A percentile compares a stretch with the other conserved stretches of the same genome.
These are phyloP conservation scores for Pseudochaenichthys georgianus DNA, from an alignment of 2,797 vertebrate genomes.

Conservation along the genomic window DNA sequence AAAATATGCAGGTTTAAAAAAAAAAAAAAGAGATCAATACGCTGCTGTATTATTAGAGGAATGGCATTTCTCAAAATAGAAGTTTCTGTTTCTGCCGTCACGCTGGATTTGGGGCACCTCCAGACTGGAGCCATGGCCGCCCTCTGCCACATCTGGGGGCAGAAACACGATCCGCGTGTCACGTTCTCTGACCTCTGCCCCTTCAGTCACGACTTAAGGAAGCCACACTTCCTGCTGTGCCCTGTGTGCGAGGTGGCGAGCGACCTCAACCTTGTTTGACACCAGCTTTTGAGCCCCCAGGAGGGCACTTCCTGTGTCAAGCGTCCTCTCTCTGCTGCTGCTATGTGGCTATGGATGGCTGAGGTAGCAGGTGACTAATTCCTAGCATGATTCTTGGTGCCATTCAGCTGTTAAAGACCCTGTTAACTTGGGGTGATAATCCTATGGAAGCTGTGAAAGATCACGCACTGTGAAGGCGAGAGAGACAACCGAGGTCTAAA, in stretches of 20 bases:
- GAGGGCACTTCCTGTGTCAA: conserved; percentile 40
- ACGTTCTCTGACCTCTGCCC: conserved; percentile 67
- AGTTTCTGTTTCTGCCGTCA: conserved; percentile 55
- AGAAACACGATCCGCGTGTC: conserved; percentile 70
- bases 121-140: conserved; percentile 57
- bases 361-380: conserved; percentile 77
- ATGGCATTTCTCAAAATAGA: conserved; percentile 60
- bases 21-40: conserved; percentile 41
- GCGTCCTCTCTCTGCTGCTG: conserved; percentile 4
- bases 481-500: conserved; percentile 31
- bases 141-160: conserved; percentile 74
- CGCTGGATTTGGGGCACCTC: conserved; percentile 62
- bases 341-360: conserved; percentile 7
- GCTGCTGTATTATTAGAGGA: conserved; percentile 13
- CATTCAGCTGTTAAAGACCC: conserved; percentile 73
- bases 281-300: conserved; percentile 45
- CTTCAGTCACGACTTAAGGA: conserved; percentile 60
- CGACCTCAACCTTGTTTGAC: conserved; percentile 70
- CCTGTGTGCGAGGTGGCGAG: conserved; percentile 31
- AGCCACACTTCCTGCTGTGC: conserved; percentile 76
- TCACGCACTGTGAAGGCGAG: conserved; percentile 47
- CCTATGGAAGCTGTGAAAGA: conserved; percentile 61
- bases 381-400: conserved; percentile 65
- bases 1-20: conserved; percentile 19
- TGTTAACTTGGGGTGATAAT: conserved; percentile 74